These are phyloP conservation scores for Melinaea menophilus DNA, from an alignment of 2,888 invertebrate genomes.

Conservation along the genomic window DNA sequence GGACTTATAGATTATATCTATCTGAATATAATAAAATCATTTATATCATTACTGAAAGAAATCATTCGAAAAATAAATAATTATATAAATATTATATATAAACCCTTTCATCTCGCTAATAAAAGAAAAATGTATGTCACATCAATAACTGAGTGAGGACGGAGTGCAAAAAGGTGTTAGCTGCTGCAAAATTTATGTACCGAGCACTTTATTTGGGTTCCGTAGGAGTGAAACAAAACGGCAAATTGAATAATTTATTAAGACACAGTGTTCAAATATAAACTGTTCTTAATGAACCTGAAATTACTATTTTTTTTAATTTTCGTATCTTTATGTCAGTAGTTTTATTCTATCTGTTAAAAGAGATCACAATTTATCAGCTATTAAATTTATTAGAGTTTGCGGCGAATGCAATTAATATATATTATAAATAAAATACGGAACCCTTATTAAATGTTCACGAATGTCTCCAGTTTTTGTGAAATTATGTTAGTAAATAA, in stretches of 20 bases:
- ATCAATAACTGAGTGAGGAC: constrained; percentile 26
- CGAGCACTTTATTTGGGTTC: constrained; percentile 5
- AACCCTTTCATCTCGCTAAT: constrained; percentile 1
- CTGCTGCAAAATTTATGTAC: constrained; percentile 21
- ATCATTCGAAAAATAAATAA: neutral
- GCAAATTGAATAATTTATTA: too few relatives aligned
- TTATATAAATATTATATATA: neutral
- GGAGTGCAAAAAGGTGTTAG: constrained; percentile 25
- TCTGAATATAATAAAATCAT: too few relatives aligned
- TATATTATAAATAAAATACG: neutral
- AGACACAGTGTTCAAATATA: too few relatives aligned
- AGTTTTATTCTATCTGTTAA: too few relatives aligned
- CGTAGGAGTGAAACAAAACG: neutral
- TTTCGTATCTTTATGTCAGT: too few relatives aligned
- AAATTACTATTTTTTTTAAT: too few relatives aligned
- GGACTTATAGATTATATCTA: too few relatives aligned
- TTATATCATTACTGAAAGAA: too few relatives aligned
- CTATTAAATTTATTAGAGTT: too few relatives aligned
- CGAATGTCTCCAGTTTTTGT: constrained; percentile 9
- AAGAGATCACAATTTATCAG: too few relatives aligned
- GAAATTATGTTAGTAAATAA: constrained; percentile 28
- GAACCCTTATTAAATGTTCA: neutral
- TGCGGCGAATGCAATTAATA: too few relatives aligned
- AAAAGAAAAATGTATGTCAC: constrained; percentile 7
- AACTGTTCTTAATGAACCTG: too few relatives aligned